Evolutionary conservation across 2,888 invertebrate species (phyloP).

Genomic region (Globia sparganii): DNA sequence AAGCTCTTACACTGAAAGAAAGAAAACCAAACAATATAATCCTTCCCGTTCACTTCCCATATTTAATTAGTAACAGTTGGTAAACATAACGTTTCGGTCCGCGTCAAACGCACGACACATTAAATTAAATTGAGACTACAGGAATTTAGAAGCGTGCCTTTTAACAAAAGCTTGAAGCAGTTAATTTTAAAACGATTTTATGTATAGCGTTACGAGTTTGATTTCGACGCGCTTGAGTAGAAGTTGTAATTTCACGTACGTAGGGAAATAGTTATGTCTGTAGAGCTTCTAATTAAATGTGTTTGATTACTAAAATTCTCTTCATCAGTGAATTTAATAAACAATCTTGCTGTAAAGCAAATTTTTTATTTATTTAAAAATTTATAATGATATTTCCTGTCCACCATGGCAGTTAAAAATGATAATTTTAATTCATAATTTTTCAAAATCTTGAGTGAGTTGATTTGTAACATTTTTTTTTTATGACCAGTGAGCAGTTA

Average conservation of each 20-base stretch:
- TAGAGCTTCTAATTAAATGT: not conserved
- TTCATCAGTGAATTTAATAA: not conserved
- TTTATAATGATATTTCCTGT: conserved; percentile 2
- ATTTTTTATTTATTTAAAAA: conserved; percentile 6
- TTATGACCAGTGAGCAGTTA: conserved; percentile 1
- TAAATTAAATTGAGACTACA: conserved; percentile 70
- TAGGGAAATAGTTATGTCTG: not conserved
- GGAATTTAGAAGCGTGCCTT: conserved; percentile 57
- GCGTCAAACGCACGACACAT: conserved; percentile 66
- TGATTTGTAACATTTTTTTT: conserved; percentile 3
- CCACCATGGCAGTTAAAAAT: conserved; percentile 17
- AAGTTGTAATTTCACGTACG: not conserved
- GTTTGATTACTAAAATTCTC: conserved; percentile 16
- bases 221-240: conserved; percentile 17
- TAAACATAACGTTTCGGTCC: conserved; percentile 50
- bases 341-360: not conserved
- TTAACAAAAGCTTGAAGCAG: conserved; percentile 64
- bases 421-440: conserved; percentile 11
- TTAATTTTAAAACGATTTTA: conserved; percentile 62
- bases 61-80: conserved; percentile 39
- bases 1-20: conserved; percentile 41
- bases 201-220: conserved; percentile 20
- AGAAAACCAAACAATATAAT: conserved; percentile 40
- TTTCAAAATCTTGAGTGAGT: not conserved
- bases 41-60: conserved; percentile 19